Evolutionary conservation across 2,113 vertebrate species (phyloP), one percentile per base, ranked within the genome.

Genomic region (Tyto alba): DNA sequence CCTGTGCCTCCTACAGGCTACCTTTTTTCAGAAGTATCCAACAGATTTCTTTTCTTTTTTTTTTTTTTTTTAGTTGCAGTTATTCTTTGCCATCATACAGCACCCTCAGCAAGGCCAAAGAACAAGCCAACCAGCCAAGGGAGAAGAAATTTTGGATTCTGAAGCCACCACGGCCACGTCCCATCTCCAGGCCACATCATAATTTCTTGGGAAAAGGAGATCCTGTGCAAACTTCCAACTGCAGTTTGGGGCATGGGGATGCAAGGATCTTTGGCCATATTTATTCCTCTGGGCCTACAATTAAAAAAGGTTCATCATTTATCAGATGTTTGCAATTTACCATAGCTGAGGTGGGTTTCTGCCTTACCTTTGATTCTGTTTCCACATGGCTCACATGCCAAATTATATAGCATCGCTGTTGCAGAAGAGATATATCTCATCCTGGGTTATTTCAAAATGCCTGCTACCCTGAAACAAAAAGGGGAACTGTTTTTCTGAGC

Each of bases 401-500:
- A n/a, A 60, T 29, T 6, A 30, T 0, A 14, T 16, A 36, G 13
- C 7, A 30, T 8, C 0, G 5, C 52, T 66, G 18, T 10, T 27
- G 64, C 74, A 50, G n/a, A 12, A 13, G 14, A 21, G 40, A 12
- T 43, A 3, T 12, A 14, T 25, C 87, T 73, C 93, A 25, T 13
- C 66, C 56, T 5, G 36, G 34, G 52, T 27, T 52, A 9, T 19
- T 66, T 30, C 59, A 20, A 13, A 66, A 2, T 0, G 2, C 38
- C 14, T n/a, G 43, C 21, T 15, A 30, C 55, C 40, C 75, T 75
- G 10, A 45, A 48, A 18, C 22, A 47, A 16, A 38, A 36, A 40
- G 4, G 56, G 16, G 16, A 83, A 16, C 30, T 48, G 81, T 15
- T 89, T 43, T 47, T 57, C 71, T 57, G 11, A 59, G 59, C 53